Evolutionary conservation across 2,888 invertebrate species (phyloP).

Genomic region (Euproctis similis): DNA sequence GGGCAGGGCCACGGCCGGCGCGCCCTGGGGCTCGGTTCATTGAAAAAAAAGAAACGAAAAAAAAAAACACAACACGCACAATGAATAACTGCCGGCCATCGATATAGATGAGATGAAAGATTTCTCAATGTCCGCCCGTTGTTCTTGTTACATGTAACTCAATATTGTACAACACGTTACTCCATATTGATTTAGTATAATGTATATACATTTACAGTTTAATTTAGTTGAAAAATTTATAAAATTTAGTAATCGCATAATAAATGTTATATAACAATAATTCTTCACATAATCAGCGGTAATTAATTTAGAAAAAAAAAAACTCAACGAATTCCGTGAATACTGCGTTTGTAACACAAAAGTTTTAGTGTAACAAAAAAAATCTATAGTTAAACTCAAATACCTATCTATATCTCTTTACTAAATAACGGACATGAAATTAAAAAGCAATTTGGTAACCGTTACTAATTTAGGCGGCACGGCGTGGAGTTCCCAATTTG

Average conservation of each 20-base stretch:
- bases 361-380: too few species aligned
- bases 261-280: too few species aligned
- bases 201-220: slow-evolving; percentile 17
- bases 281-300: too few species aligned
- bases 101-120: slow-evolving; percentile 68
- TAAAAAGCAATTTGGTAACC: slow-evolving; percentile 74
- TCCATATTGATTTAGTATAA: slow-evolving; percentile 35
- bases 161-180: slow-evolving; percentile 45
- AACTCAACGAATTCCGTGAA: too few species aligned
- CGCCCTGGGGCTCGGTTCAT: slow-evolving; percentile 45
- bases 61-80: slow-evolving; percentile 46
- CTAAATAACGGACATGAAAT: slow-evolving; percentile 65
- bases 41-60: slow-evolving; percentile 52
- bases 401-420: too few species aligned
- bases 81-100: slow-evolving; percentile 59
- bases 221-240: background rate
- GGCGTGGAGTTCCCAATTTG: slow-evolving; percentile 62
- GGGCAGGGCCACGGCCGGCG: slow-evolving; percentile 62
- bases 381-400: slow-evolving; percentile 31
- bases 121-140: slow-evolving; percentile 64
- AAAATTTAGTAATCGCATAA: background rate
- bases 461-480: slow-evolving; percentile 69
- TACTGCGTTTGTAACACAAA: too few species aligned
- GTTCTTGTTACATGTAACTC: slow-evolving; percentile 63
- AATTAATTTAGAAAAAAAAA: too few species aligned